Percentiles rank a stretch among this genome's conserved stretches.
phyloP scores from a whole-genome alignment of 2,888 invertebrate species.

The Tanaodytes sp. region DNA sequence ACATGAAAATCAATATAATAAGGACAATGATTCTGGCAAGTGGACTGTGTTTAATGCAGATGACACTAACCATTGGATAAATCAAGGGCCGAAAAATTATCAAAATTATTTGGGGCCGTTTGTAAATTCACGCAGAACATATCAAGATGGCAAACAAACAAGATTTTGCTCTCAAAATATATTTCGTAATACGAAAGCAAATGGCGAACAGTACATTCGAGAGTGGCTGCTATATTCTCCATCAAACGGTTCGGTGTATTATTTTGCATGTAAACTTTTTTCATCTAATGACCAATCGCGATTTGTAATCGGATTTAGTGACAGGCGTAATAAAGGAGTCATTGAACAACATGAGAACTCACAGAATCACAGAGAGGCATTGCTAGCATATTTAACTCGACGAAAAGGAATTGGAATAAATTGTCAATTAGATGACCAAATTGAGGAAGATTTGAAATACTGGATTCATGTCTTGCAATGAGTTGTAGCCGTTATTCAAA shows the following conservation, averaged over 20 bases:
- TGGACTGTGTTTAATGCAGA: constrained; percentile 13
- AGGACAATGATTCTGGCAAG: constrained; percentile 11
- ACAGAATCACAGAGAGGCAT: too few relatives aligned
- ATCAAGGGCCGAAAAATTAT: constrained; percentile 25
- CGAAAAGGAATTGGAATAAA: too few relatives aligned
- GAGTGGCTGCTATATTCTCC: constrained; percentile 53
- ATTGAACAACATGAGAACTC: too few relatives aligned
- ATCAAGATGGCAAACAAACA: constrained; percentile 24
- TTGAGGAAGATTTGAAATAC: too few relatives aligned
- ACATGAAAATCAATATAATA: constrained; percentile 3
- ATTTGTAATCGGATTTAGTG: too few relatives aligned
- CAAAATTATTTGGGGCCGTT: constrained; percentile 37
- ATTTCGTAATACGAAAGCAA: constrained; percentile 26
- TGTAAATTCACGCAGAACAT: constrained; percentile 27
- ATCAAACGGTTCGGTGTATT: constrained; percentile 39
- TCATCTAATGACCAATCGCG: too few relatives aligned
- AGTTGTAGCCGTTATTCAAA: too few relatives aligned
- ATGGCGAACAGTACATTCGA: constrained; percentile 46
- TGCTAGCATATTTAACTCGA: too few relatives aligned
- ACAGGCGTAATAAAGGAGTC: too few relatives aligned
- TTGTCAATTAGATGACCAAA: too few relatives aligned
- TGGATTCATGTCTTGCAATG: too few relatives aligned
- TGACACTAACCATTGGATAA: constrained; percentile 23
- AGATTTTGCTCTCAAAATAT: constrained; percentile 35
- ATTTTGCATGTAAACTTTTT: constrained; percentile 45